phyloP scores from a whole-genome alignment of 2,113 vertebrate species.

The Saiga tatarica region DNA sequence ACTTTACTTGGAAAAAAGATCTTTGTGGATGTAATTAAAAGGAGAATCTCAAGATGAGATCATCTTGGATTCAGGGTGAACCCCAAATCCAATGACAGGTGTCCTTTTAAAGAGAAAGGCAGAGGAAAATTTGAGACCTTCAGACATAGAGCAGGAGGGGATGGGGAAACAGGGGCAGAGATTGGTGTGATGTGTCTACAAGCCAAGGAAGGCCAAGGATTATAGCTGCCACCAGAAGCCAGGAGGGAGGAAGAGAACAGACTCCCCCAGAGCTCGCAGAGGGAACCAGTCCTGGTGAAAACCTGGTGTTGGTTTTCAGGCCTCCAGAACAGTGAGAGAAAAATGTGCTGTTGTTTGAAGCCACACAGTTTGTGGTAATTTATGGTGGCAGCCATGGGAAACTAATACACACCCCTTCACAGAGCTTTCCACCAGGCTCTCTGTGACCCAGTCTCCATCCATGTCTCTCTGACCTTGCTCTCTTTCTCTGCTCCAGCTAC shows the following conservation, averaged over 20 bases:
- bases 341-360: background rate
- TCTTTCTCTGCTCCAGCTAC: background rate
- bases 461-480: background rate
- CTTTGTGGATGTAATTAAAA: background rate
- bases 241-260: background rate
- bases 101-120: background rate
- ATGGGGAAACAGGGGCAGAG: background rate
- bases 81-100: background rate
- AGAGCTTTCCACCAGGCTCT: background rate
- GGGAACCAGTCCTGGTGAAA: background rate
- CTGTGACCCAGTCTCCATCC: accelerated
- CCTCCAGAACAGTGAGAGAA: background rate
- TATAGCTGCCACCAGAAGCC: background rate
- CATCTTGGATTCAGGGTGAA: background rate
- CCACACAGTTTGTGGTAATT: background rate
- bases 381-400: background rate
- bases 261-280: too few relatives aligned
- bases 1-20: background rate
- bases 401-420: background rate
- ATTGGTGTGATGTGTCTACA: background rate
- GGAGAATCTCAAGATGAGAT: background rate
- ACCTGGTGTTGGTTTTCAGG: background rate
- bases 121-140: background rate
- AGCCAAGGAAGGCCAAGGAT: background rate
- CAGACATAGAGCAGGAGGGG: background rate